phyloP scores from a whole-genome alignment of 2,888 invertebrate genomes.

The Ichneumoninae sp. region DNA sequence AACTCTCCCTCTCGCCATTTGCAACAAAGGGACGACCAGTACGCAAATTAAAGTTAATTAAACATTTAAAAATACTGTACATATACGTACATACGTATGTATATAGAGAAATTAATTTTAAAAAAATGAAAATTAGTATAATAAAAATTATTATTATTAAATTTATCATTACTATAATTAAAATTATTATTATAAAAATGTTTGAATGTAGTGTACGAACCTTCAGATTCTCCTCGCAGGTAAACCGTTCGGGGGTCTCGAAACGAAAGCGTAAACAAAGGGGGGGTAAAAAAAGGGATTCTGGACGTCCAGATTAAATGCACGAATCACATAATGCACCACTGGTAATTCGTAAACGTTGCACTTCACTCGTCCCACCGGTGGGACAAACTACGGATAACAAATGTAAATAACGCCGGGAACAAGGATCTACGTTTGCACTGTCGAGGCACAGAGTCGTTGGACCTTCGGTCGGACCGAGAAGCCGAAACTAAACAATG shows the following conservation, averaged over 20 bases:
- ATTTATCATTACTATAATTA: no score
- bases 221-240: constrained; percentile 51
- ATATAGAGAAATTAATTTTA: not conserved
- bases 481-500: not conserved
- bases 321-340: constrained; percentile 70
- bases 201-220: constrained; percentile 11
- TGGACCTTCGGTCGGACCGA: not conserved
- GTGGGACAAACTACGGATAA: not conserved
- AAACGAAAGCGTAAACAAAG: constrained; percentile 34
- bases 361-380: constrained; percentile 63
- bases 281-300: constrained; percentile 40
- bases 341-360: constrained; percentile 50
- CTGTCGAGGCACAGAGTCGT: constrained; percentile 10
- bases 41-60: not conserved
- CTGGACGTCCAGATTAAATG: constrained; percentile 59
- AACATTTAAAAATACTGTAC: not conserved
- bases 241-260: constrained; percentile 37
- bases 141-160: not conserved
- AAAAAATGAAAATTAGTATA: not conserved
- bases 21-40: not conserved
- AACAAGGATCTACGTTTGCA: constrained; percentile 29
- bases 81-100: not conserved
- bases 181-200: not conserved
- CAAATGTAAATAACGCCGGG: not conserved
- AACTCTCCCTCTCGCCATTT: not conserved